Evolutionary conservation across 2,888 invertebrate genomes (phyloP), one percentile per base, ranked within the genome.

Genomic region (Eulithis prunata): DNA sequence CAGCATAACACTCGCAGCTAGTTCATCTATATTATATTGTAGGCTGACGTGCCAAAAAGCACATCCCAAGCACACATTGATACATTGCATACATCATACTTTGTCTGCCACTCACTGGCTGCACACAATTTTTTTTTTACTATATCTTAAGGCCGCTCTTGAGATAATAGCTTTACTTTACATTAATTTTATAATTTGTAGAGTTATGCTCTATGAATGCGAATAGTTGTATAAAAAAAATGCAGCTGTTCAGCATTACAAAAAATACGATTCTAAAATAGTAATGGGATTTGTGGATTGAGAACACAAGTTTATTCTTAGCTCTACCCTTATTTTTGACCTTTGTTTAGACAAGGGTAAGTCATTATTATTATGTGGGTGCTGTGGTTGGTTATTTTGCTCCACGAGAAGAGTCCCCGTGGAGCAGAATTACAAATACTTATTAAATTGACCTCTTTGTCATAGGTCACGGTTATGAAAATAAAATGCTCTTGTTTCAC

Each of bases 311-410:
- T 47, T 10, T 21, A 21, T 49, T 49, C 10, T 32, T n/a, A 57
- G 46, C 57, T 36, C 13, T 36, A 13, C 45, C 8, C 32, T 36
- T 47, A 32, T 32, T 36, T 56, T 46, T 8, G n/a, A 13, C 11
- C 32, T 56, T 32, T 56, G 45, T 56, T 57, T 57, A 36, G 46
- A 36, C 46, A 57, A 57, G 46, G 46, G 46, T 57, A 28, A 8
- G 32, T 52, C 49, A 52, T 51, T 51, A 51, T 51, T 51, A 51
- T 51, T 51, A 51, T 52, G 28, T 52, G 52, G 52, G 52, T 52
- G 52, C 32, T 32, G 10, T 47, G 36, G 32, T 14, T 36, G 10
- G 21, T 1, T 21, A 21, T 21, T 21, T 2, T 21, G 21, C 21
- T 21, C 21, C 2, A 21, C 2, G 21, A 21, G 21, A 1, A 57